These are phyloP conservation scores for Psittacara wagleri DNA, from an alignment of 2,113 vertebrate genomes.

Conservation along the genomic window DNA sequence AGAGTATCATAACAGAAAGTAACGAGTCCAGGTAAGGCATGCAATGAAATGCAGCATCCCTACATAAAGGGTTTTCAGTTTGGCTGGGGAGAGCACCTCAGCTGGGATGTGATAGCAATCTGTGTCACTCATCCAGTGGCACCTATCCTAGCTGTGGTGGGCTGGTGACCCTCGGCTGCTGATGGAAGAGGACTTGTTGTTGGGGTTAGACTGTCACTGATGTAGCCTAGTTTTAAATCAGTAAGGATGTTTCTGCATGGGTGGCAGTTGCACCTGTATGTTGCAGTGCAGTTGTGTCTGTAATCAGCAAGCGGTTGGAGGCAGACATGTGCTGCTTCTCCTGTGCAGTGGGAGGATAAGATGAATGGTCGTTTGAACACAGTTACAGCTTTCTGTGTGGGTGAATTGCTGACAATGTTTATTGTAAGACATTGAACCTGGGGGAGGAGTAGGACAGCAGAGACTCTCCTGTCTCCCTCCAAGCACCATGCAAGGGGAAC, in stretches of 20 bases:
- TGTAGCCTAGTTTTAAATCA: neutral
- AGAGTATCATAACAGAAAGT: neutral
- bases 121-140: neutral
- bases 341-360: neutral
- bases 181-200: neutral
- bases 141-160: neutral
- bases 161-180: neutral
- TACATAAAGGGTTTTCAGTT: neutral
- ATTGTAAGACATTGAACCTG: neutral
- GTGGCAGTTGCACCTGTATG: neutral
- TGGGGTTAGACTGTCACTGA: neutral
- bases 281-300: neutral
- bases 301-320: neutral
- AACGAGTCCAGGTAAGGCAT: neutral
- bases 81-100: neutral
- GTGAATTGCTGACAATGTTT: neutral
- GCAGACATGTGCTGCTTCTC: neutral
- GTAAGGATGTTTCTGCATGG: neutral
- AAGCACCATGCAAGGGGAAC: neutral
- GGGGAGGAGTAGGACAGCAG: neutral
- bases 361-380: neutral
- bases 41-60: neutral
- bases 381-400: slow-evolving; percentile 2
- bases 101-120: neutral
- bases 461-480: neutral